Evolutionary conservation across 2,797 vertebrate species (phyloP).

Genomic region (Megaceryle alcyon): DNA sequence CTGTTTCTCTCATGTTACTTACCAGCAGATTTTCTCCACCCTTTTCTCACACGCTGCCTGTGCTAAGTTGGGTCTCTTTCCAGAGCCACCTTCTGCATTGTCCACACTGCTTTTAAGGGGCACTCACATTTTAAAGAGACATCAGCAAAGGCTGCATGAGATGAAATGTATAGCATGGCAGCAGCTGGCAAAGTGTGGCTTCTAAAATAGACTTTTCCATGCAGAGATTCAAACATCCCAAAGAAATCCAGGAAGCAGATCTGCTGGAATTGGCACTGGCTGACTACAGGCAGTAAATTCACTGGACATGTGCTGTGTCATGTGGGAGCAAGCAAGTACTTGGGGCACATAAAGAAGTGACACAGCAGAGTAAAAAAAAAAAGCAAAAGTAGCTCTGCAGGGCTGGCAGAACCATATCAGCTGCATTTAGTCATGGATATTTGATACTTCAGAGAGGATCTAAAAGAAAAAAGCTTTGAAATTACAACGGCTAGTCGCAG

Average conservation of each 20-base stretch:
- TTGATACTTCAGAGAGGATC: neutral
- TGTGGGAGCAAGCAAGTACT: neutral
- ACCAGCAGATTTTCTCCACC: neutral
- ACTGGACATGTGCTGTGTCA: accelerated
- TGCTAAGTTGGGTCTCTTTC: neutral
- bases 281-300: neutral
- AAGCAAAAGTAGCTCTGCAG: neutral
- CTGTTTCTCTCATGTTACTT: neutral
- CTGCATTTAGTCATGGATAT: neutral
- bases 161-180: neutral
- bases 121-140: neutral
- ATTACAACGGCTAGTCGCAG: neutral
- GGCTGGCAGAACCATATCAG: neutral
- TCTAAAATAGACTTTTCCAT: neutral
- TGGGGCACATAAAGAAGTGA: neutral
- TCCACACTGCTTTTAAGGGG: neutral
- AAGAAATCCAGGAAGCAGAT: neutral
- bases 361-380: neutral
- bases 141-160: neutral
- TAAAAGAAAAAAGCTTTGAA: neutral
- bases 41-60: accelerated
- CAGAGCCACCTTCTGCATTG: neutral
- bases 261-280: neutral
- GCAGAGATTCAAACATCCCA: neutral
- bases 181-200: neutral